Evolutionary conservation across 2,797 vertebrate species (phyloP).

Genomic region (Enteromius mattozi): DNA sequence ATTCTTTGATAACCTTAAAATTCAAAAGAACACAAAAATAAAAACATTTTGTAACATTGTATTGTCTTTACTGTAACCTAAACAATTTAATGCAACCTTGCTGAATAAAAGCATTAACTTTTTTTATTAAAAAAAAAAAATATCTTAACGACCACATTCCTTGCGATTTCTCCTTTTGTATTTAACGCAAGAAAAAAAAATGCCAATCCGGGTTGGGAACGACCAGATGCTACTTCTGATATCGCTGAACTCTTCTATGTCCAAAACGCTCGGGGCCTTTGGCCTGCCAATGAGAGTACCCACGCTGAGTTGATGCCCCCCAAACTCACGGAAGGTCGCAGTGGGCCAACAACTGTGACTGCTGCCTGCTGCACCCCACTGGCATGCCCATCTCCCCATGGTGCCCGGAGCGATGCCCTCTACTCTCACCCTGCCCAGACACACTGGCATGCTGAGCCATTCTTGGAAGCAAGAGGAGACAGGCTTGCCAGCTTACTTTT

Average conservation of each 20-base stretch:
- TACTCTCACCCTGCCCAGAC: constrained; percentile 37
- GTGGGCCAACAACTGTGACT: constrained; percentile 31
- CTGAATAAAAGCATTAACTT: no score
- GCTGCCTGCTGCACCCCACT: constrained; percentile 33
- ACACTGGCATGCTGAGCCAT: constrained; percentile 38
- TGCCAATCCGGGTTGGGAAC: neutral
- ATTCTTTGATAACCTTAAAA: neutral
- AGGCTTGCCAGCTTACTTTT: constrained; percentile 41
- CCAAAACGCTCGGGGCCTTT: neutral
- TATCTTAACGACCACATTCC: neutral
- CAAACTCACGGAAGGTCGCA: constrained; percentile 43
- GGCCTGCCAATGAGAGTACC: constrained; percentile 24
- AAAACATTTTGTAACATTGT: no score
- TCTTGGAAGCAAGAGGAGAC: constrained; percentile 34
- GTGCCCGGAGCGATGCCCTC: constrained; percentile 39
- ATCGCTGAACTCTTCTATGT: constrained; percentile 16
- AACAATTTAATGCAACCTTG: no score
- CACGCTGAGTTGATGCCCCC: constrained; percentile 17
- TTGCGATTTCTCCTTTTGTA: neutral
- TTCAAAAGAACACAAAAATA: neutral
- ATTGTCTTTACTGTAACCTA: no score
- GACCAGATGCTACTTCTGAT: constrained; percentile 17
- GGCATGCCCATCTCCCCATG: constrained; percentile 45
- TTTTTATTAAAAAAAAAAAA: fast-evolving
- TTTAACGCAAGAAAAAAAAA: neutral